Base-by-base conservation (phyloP, 2,113 vertebrate genomes). In the Pao palembangensis region DNA sequence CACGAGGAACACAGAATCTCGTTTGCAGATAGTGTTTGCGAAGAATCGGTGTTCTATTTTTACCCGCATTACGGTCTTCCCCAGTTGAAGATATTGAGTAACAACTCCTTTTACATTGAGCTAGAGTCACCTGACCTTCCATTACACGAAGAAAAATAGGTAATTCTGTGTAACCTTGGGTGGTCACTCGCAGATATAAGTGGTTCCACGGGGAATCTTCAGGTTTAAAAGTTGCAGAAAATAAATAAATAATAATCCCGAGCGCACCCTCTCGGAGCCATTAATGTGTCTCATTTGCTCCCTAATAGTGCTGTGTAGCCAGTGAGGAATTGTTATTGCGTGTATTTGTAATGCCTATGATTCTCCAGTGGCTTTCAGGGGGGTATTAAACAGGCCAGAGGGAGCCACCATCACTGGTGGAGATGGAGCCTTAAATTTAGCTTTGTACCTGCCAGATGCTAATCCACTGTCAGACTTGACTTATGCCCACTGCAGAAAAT, bases 21-120 rank as follows among this genome's bases (percentile, higher is more conserved):
- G 58, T 75, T 78, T 60, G 61, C 59, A 64, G 50, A 60, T 53
- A 75, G 47, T 65, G 41, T 4, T 46, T 23, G n/a, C 57, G 51
- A 20, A 38, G 8, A 28, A 4, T 53, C 25, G 21, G 21, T 50
- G 14, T 48, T 11, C 34, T 12, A 38, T 17, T 61, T 71, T 42
- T n/a, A 14, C 20, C 6, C 19, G 48, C 19, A 28, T 6, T 34
- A 17, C 47, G 56, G 8, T 17, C 38, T 51, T 75, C 34, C 28
- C 34, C 34, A 38, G 34, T 38, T 38, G 34, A 38, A 8, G 34
- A 38, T 38, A 38, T 38, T 38, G 34, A 38, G 34, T 38, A 8
- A 38, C 34, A 12, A 38, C 34, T 34, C 6, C 8, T 48, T 61
- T 60, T 46, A 51, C 13, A 41, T 4, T 31, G 46, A 53, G 41